Evolutionary conservation across 2,113 vertebrate genomes (phyloP).

Genomic region (Progne subis): DNA sequence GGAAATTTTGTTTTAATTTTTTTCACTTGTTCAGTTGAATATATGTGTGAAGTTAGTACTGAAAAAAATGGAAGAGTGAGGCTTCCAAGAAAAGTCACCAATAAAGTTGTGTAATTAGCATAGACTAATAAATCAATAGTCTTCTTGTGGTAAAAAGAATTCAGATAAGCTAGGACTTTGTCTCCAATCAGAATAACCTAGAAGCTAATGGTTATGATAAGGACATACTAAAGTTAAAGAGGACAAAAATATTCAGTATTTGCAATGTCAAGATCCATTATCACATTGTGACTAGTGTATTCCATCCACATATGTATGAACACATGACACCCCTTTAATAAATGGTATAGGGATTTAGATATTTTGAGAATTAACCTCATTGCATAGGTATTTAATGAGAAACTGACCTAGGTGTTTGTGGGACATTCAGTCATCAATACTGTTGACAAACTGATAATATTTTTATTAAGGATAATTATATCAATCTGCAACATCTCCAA

Average conservation of each 20-base stretch:
- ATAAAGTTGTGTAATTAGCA: neutral
- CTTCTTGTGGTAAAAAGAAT: neutral
- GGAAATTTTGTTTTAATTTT: neutral
- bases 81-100: neutral
- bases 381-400: neutral
- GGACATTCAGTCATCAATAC: neutral
- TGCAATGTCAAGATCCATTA: neutral
- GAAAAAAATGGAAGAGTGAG: neutral
- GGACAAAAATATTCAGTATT: neutral
- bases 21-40: neutral
- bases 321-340: neutral
- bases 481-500: neutral
- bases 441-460: neutral
- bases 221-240: neutral
- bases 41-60: neutral
- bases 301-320: neutral
- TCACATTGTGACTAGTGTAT: neutral
- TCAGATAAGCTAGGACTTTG: neutral
- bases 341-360: neutral
- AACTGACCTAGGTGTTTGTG: neutral
- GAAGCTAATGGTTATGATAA: neutral
- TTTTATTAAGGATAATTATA: neutral
- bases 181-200: neutral
- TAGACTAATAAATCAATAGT: neutral
- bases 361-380: neutral